These are phyloP conservation scores for Malurus leucopterus DNA, from an alignment of 2,797 vertebrate genomes.

Conservation along the genomic window DNA sequence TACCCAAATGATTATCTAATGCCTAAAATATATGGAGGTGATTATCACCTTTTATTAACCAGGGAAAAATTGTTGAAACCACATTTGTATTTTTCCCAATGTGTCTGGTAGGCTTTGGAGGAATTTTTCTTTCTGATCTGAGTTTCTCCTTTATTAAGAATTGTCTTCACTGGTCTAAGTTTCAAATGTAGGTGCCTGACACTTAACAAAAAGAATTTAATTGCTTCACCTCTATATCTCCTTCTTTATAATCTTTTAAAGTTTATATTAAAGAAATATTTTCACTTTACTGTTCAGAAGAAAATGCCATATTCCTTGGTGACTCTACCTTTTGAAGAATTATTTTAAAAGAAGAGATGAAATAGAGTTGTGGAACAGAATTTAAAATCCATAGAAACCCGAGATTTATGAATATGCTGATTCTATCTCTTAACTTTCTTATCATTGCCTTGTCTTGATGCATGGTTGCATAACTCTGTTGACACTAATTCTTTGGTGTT, in stretches of 20 bases:
- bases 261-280: neutral
- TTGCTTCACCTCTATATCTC: rapidly evolving
- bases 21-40: neutral
- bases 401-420: neutral
- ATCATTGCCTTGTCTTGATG: neutral
- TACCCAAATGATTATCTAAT: neutral
- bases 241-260: neutral
- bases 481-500: neutral
- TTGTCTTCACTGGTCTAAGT: neutral
- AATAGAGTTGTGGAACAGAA: neutral
- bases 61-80: neutral
- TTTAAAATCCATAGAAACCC: neutral
- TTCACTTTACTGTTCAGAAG: neutral
- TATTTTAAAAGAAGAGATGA: neutral
- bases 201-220: neutral
- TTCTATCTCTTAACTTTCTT: neutral
- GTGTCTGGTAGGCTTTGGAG: neutral
- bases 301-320: neutral
- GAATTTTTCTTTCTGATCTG: neutral
- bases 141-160: neutral
- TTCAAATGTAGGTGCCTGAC: neutral
- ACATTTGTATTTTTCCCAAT: neutral
- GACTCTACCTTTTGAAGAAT: neutral
- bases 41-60: neutral
- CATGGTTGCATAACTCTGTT: neutral